phyloP scores from a whole-genome alignment of 2,797 vertebrate genomes.

The Neoniphon sammara region DNA sequence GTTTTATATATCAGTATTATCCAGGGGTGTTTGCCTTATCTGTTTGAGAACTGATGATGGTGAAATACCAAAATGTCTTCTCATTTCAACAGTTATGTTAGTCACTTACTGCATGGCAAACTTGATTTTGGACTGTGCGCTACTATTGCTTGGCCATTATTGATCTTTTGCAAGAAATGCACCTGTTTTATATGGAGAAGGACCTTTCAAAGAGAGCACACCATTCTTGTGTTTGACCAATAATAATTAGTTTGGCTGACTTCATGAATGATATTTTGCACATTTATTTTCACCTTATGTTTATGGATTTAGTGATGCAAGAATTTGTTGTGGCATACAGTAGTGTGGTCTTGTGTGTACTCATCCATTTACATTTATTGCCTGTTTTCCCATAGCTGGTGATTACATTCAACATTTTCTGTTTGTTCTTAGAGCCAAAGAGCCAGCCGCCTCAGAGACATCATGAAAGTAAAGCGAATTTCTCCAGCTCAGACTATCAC shows the following conservation, averaged over 20 bases:
- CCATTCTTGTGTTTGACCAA: background rate
- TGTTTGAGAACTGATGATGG: no score
- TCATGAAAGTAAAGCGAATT: constrained; percentile 81
- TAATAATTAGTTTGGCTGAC: background rate
- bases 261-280: background rate
- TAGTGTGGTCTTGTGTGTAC: background rate
- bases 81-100: no score
- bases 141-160: no score
- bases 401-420: background rate
- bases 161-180: no score
- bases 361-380: background rate
- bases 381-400: background rate
- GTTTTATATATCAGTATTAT: no score
- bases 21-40: no score
- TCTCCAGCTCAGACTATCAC: constrained; percentile 84
- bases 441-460: constrained; percentile 82
- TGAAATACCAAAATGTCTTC: no score
- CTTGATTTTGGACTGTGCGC: no score
- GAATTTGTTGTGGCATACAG: background rate
- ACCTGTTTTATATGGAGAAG: no score
- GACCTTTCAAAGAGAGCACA: no score
- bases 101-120: no score
- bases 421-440: constrained; percentile 86
- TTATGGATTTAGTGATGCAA: background rate
- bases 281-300: background rate